Evolutionary conservation across 1,140 invertebrate genomes (phyloP).

Genomic region (Schlechtendalia chinensis): DNA sequence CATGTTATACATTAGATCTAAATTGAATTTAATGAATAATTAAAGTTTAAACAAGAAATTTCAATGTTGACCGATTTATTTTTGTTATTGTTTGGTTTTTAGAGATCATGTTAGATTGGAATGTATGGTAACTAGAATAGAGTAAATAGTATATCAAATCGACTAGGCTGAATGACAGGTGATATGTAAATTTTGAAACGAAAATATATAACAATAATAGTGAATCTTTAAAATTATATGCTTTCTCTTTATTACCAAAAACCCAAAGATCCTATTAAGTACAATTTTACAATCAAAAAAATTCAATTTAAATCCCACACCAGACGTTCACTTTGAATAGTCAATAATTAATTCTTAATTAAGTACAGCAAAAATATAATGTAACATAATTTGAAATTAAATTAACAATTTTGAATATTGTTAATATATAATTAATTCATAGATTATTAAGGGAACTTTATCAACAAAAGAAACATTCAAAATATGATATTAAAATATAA

Average conservation of each 20-base stretch:
- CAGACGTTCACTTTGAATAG: not conserved
- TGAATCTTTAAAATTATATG: not conserved
- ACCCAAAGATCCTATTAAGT: not conserved
- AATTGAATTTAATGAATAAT: constrained; percentile 4
- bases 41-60: not conserved
- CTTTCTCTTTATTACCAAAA: constrained; percentile 6
- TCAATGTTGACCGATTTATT: not conserved
- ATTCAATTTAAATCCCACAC: constrained; percentile 8
- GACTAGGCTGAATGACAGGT: constrained; percentile 18
- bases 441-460: not conserved
- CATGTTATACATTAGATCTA: not conserved
- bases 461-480: not conserved
- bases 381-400: not conserved
- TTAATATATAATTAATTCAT: not conserved
- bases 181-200: constrained; percentile 28
- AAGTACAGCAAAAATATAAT: not conserved
- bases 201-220: not conserved
- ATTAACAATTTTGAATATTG: not conserved
- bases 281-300: constrained; percentile 8
- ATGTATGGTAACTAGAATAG: constrained; percentile 45
- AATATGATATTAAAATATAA: not conserved
- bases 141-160: constrained; percentile 28
- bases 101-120: constrained; percentile 41
- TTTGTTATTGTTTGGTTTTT: constrained; percentile 12
- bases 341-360: not conserved